These are phyloP conservation scores for Andrena hattorfiana DNA, from an alignment of 2,888 invertebrate genomes.

Conservation along the genomic window DNA sequence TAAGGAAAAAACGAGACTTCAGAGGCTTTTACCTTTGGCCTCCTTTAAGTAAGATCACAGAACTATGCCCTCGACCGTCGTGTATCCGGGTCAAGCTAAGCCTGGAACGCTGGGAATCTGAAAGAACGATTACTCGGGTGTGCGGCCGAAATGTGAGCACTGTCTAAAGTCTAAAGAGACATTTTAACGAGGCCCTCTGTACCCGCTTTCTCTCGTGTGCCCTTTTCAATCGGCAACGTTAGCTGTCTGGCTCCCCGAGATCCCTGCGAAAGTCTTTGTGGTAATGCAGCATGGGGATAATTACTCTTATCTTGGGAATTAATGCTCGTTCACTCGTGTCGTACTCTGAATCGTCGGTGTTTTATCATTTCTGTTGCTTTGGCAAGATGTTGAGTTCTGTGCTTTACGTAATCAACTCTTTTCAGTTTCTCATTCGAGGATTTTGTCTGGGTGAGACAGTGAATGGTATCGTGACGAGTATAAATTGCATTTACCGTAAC, in stretches of 20 bases:
- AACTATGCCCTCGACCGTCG: conserved; percentile 6
- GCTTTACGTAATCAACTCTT: too few relatives aligned
- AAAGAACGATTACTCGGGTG: conserved; percentile 37
- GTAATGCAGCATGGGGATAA: conserved; percentile 23
- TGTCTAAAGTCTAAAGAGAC: conserved; percentile 29
- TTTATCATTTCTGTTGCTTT: too few relatives aligned
- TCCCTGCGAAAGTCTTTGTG: conserved; percentile 1
- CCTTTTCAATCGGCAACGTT: conserved; percentile 20
- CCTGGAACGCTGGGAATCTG: conserved; percentile 15
- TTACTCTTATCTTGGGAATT: conserved; percentile 26
- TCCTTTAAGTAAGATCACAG: conserved; percentile 28
- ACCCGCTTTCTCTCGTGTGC: neutral
- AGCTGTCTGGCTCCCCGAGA: neutral
- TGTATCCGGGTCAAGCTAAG: conserved; percentile 31
- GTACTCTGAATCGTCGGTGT: too few relatives aligned
- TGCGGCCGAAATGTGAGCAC: conserved; percentile 14
- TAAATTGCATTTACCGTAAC: too few relatives aligned
- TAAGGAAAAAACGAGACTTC: conserved; percentile 2
- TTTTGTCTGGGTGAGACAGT: too few relatives aligned
- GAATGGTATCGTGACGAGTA: too few relatives aligned
- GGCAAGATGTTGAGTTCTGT: too few relatives aligned
- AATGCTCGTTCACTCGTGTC: neutral
- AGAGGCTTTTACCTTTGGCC: conserved; percentile 12
- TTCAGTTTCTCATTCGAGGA: too few relatives aligned
- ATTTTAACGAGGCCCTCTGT: conserved; percentile 51